Base-by-base conservation (phyloP, 2,888 invertebrate genomes). In the Carcina quercana region DNA sequence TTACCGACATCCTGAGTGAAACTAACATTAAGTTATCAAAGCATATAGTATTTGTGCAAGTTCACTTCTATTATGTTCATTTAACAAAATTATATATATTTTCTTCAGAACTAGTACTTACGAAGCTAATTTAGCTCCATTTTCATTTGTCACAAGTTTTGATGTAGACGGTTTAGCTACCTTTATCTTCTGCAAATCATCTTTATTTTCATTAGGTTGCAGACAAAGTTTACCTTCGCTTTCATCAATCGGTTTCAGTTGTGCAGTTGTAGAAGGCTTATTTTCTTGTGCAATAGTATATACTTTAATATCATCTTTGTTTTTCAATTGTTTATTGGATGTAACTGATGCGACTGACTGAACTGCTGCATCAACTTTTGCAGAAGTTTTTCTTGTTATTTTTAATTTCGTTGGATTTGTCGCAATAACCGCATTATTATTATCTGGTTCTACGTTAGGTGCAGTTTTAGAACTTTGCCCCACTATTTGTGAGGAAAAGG, bases 401-500 rank as follows among this genome's bases (percentile, higher is more conserved):
- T 21, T 17, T 27, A 19, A n/a, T 15, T 32, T 15, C 24, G 14
- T 28, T n/a, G 19, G 8, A 14, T 10, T 25, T 28, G 15, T 15
- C 21, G 12, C 14, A 13, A 26, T 13, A 14, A 11, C 10, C 2
- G 26, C 4, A 2, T n/a, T 12, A 15, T 13, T 32, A n/a, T 13
- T 28, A 17, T 35, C 34, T 15, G 28, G 13, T 10, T 22, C 28
- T 26, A n/a, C 7, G 22, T 30, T 39, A 20, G 30, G 15, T n/a
- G 45, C 28, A 10, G 12, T 22, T 24, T 53, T 47, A 17, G 56
- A 47, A 15, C 57, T 42, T 37, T 57, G 63, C 12, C 59, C 59
- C 26, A 75, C 53, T 37, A 79, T 79, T 61, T 80, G 76, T 3
- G 82, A 82, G 1, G 82, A 70, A 53, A 76, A 80, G 12, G 82